Conservation (phyloP, 2,113 vertebrate genomes). For the Sisor rabdophorus region DNA sequence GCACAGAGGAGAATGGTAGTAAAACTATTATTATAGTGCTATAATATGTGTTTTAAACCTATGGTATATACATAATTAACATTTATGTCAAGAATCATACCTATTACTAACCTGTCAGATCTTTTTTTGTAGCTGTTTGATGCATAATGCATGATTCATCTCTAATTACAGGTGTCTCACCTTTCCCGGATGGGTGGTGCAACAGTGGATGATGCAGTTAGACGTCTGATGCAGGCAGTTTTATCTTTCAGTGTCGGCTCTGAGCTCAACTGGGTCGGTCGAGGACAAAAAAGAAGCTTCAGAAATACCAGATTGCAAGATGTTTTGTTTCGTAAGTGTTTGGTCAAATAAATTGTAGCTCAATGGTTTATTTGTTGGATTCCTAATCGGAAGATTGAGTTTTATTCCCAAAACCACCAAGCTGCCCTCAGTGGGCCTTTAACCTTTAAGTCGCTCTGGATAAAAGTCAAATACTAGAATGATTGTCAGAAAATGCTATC, state of each 20-base stretch:
- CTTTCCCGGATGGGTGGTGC: slow-evolving; percentile 61
- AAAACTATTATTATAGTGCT: not conserved
- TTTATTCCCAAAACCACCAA: too few relatives aligned
- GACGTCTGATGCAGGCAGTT: slow-evolving; percentile 58
- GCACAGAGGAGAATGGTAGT: slow-evolving; percentile 57
- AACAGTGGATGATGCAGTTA: slow-evolving; percentile 59
- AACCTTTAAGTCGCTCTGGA: too few relatives aligned
- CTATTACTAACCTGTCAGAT: not conserved
- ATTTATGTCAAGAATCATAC: not conserved
- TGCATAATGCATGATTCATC: not conserved
- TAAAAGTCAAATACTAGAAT: too few relatives aligned
- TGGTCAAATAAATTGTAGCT: too few relatives aligned
- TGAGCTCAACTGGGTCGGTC: slow-evolving; percentile 60
- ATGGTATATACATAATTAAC: not conserved
- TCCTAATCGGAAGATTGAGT: too few relatives aligned
- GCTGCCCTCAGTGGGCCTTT: too few relatives aligned
- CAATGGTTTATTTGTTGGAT: too few relatives aligned
- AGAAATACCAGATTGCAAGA: slow-evolving; percentile 59
- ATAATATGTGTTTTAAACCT: not conserved
- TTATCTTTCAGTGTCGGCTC: slow-evolving; percentile 61
- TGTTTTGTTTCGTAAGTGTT: slow-evolving; percentile 60
- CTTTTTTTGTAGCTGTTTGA: not conserved
- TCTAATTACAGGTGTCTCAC: slow-evolving; percentile 52
- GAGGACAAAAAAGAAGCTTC: slow-evolving; percentile 61
- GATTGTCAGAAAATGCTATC: not conserved